Conservation (phyloP, 2,797 vertebrate species). For the Myotis daubentonii region DNA sequence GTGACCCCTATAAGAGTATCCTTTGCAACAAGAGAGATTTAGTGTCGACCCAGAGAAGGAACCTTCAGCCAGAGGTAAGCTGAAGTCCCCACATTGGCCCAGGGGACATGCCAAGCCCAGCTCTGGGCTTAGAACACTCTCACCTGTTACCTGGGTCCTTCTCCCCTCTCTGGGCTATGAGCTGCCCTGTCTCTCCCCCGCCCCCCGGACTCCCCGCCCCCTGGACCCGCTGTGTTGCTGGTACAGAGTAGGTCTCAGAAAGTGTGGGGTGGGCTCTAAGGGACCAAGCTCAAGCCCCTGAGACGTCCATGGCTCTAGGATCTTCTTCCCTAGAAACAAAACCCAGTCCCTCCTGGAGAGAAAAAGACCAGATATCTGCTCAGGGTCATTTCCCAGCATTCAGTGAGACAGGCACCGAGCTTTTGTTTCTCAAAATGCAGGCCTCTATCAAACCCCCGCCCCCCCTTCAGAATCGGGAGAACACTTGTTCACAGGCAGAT, state of each 20-base stretch:
- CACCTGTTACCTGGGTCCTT: neutral
- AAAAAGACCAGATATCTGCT: neutral
- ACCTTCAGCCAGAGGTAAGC: neutral
- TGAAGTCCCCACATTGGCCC: neutral
- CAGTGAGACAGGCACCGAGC: neutral
- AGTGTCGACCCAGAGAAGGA: neutral
- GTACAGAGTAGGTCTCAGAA: neutral
- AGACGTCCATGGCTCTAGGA: neutral
- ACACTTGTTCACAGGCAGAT: neutral
- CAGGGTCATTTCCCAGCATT: neutral
- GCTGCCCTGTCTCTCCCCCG: fast-evolving
- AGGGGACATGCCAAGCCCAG: neutral
- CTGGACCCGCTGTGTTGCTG: neutral
- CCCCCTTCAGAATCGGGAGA: neutral
- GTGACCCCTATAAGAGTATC: neutral
- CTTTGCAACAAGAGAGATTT: neutral
- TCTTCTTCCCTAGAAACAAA: neutral
- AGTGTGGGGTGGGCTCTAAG: neutral
- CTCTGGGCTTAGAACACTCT: neutral
- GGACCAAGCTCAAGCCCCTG: neutral
- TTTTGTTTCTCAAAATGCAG: neutral
- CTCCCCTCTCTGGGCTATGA: neutral
- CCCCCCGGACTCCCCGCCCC: no score
- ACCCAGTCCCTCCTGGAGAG: neutral
- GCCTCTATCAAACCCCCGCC: neutral